phyloP scores from a whole-genome alignment of 2,113 vertebrate genomes.

The Rhinolophus sinicus region DNA sequence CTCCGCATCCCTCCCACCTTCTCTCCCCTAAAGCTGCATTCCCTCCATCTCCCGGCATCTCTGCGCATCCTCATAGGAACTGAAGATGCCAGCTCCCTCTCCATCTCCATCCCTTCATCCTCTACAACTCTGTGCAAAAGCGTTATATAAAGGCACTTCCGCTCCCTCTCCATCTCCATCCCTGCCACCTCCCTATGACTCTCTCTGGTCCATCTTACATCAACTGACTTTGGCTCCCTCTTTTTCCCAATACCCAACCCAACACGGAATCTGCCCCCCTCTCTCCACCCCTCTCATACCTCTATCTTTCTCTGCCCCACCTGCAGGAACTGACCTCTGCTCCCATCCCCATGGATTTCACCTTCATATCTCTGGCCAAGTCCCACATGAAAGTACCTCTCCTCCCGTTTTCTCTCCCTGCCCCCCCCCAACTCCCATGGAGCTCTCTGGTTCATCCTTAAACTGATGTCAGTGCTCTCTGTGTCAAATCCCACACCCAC shows the following conservation, averaged over 20 bases:
- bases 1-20: not conserved
- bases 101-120: not conserved
- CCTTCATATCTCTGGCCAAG: not conserved
- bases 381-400: not conserved
- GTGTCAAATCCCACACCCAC: not conserved
- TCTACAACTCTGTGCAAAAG: not conserved
- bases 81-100: not conserved
- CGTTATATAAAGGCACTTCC: not conserved
- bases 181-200: not conserved
- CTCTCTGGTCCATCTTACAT: not conserved
- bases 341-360: not conserved
- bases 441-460: not conserved
- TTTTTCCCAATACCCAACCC: not conserved
- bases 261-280: no score
- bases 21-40: not conserved
- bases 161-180: not conserved
- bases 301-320: not conserved
- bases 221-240: not conserved
- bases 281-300: not conserved
- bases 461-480: not conserved
- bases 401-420: not conserved
- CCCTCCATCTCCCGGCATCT: not conserved
- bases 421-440: no score
- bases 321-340: not conserved
- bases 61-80: not conserved